Conservation (phyloP, 2,888 invertebrate genomes). For the Napeogenes inachia region DNA sequence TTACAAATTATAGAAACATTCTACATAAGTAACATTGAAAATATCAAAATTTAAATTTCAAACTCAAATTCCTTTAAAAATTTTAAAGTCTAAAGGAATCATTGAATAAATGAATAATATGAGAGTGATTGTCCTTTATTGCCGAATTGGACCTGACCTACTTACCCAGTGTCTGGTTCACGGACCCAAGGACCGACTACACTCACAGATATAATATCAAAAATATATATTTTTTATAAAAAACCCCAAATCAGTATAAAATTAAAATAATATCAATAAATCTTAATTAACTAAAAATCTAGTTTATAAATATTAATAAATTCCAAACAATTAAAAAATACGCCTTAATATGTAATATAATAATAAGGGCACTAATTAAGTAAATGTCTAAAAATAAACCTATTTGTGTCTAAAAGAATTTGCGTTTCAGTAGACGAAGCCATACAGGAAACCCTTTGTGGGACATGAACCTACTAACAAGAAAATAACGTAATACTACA, state of each 20-base stretch:
- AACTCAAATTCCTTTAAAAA: not conserved
- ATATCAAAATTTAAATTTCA: not conserved
- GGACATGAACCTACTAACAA: conserved; percentile 27
- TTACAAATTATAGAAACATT: too few relatives aligned
- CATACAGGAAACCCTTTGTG: conserved; percentile 30
- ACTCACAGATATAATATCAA: not conserved
- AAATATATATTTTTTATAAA: not conserved
- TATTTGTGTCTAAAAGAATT: conserved; percentile 3
- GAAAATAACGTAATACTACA: conserved; percentile 23
- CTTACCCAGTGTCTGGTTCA: conserved; percentile 22
- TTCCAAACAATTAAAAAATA: too few relatives aligned
- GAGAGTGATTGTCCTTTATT: conserved; percentile 16
- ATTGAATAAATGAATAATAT: conserved; percentile 7
- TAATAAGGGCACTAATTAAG: not conserved
- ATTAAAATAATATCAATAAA: too few relatives aligned
- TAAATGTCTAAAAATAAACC: not conserved
- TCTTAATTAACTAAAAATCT: too few relatives aligned
- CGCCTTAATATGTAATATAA: not conserved
- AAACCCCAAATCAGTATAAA: too few relatives aligned
- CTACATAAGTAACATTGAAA: too few relatives aligned
- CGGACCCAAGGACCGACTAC: conserved; percentile 10
- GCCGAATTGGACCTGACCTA: conserved; percentile 18
- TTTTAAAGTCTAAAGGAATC: conserved; percentile 8
- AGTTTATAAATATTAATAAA: too few relatives aligned
- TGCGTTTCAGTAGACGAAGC: conserved; percentile 25